Evolutionary conservation across 1,140 invertebrate genomes (phyloP), one percentile per base, ranked within the genome.

Genomic region (Drosophila yakuba): DNA sequence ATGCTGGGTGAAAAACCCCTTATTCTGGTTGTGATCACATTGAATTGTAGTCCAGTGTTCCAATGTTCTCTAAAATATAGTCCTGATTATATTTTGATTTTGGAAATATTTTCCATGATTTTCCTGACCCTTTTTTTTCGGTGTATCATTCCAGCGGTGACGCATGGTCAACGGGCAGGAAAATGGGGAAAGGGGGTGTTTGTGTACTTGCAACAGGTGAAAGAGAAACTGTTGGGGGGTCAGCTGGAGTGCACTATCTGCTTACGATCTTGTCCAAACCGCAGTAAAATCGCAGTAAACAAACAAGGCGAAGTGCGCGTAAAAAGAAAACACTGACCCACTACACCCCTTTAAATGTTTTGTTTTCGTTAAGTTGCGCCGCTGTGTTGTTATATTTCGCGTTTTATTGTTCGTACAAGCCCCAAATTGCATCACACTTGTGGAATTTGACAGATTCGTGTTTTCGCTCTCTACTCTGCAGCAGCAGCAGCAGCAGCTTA

Each of bases 381-480:
- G 35, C 61, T 35, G 25, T 63, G 43, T 62, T 63, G 43, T 62
- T 61, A 58, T 61, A 41, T 61, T 61, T 28, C 43, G 51, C n/a
- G 14, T 15, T 56, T 55, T 55, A 39, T 23, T 55, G 39, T 56
- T 38, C 52, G 15, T 23, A 25, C 12, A 57, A 57, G 36, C 57
- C 60, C 38, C 57, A 69, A 74, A 86, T 86, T 86, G 84, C 84
- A 88, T 88, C 84, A 88, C 71, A 62, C 54, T 10, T 35, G 47
- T 78, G 62, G 32, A 78, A 90, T 88, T 78, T 74, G 55, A 74
- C 66, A 71, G 80, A 80, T 77, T 77, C 71, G 80, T 68, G 61
- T 50, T 69, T 39, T 51, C 39, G 10, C 17, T 59, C 15, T 32
- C 38, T 36, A 36, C 48, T 58, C 55, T 64, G 23, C 62, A 61